A percentile compares a stretch with the other conserved stretches of the same genome.
phyloP scores from a whole-genome alignment of 2,888 invertebrate genomes.

The Drosophila demipolita region DNA sequence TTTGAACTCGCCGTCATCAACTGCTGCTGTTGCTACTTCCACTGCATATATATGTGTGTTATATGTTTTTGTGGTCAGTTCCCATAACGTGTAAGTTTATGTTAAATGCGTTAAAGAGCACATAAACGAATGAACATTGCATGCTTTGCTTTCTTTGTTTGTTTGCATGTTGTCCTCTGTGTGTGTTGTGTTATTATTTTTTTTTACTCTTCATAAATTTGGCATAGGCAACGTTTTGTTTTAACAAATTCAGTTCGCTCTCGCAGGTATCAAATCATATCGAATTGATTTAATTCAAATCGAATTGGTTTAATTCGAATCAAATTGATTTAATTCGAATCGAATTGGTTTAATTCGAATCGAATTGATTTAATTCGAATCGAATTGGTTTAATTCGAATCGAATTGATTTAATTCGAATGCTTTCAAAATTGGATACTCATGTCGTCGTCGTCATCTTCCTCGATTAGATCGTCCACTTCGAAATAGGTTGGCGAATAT shows the following conservation, averaged over 20 bases:
- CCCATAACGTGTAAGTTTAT: conserved; percentile 41
- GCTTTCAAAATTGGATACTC: conserved; percentile 39
- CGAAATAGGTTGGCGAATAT: conserved; percentile 64
- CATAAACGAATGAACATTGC: conserved; percentile 39
- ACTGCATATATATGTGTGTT: neutral
- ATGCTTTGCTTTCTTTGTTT: conserved; percentile 15
- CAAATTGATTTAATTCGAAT: too few relatives aligned
- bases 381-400: neutral
- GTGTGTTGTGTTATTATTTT: conserved; percentile 7
- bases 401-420: conserved; percentile 2
- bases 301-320: too few relatives aligned
- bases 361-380: neutral
- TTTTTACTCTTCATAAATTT: conserved; percentile 39
- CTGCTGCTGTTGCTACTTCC: conserved; percentile 9
- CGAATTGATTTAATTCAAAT: too few relatives aligned
- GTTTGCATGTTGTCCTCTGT: neutral
- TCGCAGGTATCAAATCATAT: neutral
- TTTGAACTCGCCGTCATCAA: conserved; percentile 32
- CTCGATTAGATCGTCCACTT: conserved; percentile 80
- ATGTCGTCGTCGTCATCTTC: conserved; percentile 71
- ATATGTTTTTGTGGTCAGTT: conserved; percentile 11
- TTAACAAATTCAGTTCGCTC: conserved; percentile 50
- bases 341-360: too few relatives aligned
- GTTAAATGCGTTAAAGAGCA: conserved; percentile 58
- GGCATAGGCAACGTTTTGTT: conserved; percentile 63